These are phyloP conservation scores for Shinisaurus crocodilurus DNA, from an alignment of 2,113 vertebrate species.

Conservation along the genomic window DNA sequence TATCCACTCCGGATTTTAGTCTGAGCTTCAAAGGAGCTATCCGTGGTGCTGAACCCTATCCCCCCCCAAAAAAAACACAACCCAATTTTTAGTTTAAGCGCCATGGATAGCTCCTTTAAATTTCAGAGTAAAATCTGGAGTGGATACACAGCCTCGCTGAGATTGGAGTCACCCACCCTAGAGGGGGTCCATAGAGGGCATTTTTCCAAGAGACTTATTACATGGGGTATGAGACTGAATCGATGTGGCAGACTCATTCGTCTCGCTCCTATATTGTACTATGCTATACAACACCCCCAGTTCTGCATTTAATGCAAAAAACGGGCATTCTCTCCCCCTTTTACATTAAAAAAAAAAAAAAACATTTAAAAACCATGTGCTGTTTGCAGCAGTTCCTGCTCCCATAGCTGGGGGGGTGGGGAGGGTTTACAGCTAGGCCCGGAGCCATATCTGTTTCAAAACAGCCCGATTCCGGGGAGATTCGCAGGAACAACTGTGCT, in stretches of 20 bases:
- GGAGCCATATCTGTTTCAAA: not conserved
- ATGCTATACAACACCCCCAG: too few species aligned
- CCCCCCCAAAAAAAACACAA: too few species aligned
- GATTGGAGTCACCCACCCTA: too few species aligned
- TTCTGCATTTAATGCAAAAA: not conserved
- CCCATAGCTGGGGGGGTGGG: rapidly evolving
- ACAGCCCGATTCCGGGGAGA: rapidly evolving
- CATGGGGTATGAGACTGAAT: not conserved
- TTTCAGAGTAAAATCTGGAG: too few species aligned
- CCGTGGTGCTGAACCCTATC: too few species aligned
- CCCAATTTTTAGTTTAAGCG: too few species aligned
- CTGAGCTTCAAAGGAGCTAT: too few species aligned
- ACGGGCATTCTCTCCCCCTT: not conserved
- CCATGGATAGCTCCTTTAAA: too few species aligned
- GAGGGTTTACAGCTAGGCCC: rapidly evolving
- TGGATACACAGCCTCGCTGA: too few species aligned
- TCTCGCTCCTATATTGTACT: not conserved
- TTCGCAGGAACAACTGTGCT: conserved; percentile 4
- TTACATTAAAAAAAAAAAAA: too few species aligned
- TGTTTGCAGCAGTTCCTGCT: too few species aligned
- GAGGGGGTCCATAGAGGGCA: not conserved
- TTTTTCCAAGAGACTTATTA: not conserved
- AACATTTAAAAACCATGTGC: not conserved
- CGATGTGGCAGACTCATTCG: not conserved
- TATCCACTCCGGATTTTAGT: too few species aligned